Evolutionary conservation across 2,888 invertebrate genomes (phyloP).

Genomic region (Barypeithes pellucidus): DNA sequence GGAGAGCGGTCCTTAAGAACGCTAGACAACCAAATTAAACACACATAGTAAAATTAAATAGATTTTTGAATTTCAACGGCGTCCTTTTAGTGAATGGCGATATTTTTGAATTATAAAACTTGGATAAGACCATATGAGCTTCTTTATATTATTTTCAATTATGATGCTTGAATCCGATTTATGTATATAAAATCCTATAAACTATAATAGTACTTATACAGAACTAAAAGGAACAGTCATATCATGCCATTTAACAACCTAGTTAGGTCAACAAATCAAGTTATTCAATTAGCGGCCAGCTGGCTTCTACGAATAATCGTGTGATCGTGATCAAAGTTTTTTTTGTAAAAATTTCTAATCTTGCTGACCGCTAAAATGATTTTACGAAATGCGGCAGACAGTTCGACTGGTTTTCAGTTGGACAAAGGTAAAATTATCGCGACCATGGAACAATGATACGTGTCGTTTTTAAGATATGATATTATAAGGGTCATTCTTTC

Average conservation of each 20-base stretch:
- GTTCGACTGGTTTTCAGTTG: conserved; percentile 16
- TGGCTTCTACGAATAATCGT: conserved; percentile 20
- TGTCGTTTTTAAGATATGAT: neutral
- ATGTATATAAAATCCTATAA: too few relatives aligned
- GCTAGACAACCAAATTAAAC: too few relatives aligned
- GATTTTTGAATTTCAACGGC: too few relatives aligned
- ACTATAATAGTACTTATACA: too few relatives aligned
- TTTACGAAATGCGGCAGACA: conserved; percentile 25
- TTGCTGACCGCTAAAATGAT: conserved; percentile 9
- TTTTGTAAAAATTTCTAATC: conserved; percentile 29
- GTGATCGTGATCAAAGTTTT: conserved; percentile 5
- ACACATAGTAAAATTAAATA: too few relatives aligned
- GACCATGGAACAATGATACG: conserved; percentile 11
- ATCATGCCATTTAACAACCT: conserved; percentile 8
- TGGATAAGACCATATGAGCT: too few relatives aligned
- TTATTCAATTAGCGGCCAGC: conserved; percentile 33
- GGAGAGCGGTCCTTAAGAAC: too few relatives aligned
- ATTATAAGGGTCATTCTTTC: too few relatives aligned
- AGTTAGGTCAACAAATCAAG: conserved; percentile 16
- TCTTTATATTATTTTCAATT: too few relatives aligned
- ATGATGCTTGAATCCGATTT: too few relatives aligned
- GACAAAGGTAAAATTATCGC: conserved; percentile 29
- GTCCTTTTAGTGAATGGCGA: too few relatives aligned
- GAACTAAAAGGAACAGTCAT: neutral
- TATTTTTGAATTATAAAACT: too few relatives aligned